Conservation (phyloP, 2,113 vertebrate species). For the Callospermophilus lateralis region DNA sequence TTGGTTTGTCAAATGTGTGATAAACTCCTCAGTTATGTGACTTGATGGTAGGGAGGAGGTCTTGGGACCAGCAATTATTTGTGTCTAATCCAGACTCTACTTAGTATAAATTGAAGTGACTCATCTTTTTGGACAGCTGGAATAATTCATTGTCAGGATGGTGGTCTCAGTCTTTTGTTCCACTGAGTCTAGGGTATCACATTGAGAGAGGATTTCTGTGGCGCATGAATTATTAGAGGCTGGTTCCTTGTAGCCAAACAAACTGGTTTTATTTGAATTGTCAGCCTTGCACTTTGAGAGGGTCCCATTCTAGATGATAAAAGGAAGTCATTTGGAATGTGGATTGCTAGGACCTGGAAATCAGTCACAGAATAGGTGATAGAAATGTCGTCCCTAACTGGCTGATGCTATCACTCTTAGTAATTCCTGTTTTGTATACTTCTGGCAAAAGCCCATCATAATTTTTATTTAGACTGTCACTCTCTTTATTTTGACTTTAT, state of each 20-base stretch:
- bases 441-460: neutral
- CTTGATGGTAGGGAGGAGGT: neutral
- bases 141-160: neutral
- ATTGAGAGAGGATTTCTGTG: neutral
- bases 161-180: neutral
- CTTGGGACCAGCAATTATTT: neutral
- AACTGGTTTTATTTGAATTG: neutral
- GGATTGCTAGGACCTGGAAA: neutral
- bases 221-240: neutral
- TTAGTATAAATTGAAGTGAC: neutral
- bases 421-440: neutral
- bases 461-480: neutral
- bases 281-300: neutral
- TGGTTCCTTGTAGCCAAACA: neutral
- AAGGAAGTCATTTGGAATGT: neutral
- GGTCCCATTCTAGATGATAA: neutral
- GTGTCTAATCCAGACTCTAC: neutral
- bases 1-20: neutral
- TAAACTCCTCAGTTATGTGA: neutral
- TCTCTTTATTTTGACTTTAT: neutral
- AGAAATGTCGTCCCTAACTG: neutral
- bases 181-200: neutral
- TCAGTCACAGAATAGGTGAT: neutral
- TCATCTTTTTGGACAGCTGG: neutral
- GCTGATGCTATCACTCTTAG: neutral